Conservation (phyloP, 2,113 vertebrate species). For the Halichoeres trimaculatus region DNA sequence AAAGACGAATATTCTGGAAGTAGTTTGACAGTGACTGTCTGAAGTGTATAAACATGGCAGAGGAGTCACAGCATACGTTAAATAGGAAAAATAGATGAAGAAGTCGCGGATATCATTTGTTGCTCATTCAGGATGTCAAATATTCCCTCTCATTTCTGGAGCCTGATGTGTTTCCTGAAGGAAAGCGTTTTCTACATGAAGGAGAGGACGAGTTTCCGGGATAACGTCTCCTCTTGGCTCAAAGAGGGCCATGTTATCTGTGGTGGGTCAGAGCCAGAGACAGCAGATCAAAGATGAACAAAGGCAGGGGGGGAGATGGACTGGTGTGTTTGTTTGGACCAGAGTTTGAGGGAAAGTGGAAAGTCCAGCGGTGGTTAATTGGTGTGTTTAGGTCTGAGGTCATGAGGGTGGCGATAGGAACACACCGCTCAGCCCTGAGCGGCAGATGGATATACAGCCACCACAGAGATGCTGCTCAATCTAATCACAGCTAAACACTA, state of each 20-base stretch:
- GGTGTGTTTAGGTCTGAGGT: constrained; percentile 74
- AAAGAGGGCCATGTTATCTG: constrained; percentile 39
- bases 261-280: constrained; percentile 51
- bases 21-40: too few relatives aligned
- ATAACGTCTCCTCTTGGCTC: constrained; percentile 15
- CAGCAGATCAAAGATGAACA: constrained; percentile 58
- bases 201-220: constrained; percentile 11
- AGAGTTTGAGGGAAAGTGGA: constrained; percentile 64
- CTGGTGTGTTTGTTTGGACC: constrained; percentile 71
- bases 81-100: neutral
- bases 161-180: too few relatives aligned
- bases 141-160: neutral
- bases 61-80: too few relatives aligned
- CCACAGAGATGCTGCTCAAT: constrained; percentile 64
- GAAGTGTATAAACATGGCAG: too few relatives aligned
- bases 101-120: neutral
- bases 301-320: constrained; percentile 37
- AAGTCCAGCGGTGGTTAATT: constrained; percentile 78
- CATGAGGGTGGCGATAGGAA: constrained; percentile 72
- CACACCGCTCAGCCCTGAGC: constrained; percentile 60
- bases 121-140: neutral
- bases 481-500: constrained; percentile 81
- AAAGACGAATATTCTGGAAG: too few relatives aligned
- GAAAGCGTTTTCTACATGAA: neutral
- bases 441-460: constrained; percentile 61